Evolutionary conservation across 2,888 invertebrate species (phyloP), one percentile per base, ranked within the genome.

Genomic region (Temnothorax rugatulus): DNA sequence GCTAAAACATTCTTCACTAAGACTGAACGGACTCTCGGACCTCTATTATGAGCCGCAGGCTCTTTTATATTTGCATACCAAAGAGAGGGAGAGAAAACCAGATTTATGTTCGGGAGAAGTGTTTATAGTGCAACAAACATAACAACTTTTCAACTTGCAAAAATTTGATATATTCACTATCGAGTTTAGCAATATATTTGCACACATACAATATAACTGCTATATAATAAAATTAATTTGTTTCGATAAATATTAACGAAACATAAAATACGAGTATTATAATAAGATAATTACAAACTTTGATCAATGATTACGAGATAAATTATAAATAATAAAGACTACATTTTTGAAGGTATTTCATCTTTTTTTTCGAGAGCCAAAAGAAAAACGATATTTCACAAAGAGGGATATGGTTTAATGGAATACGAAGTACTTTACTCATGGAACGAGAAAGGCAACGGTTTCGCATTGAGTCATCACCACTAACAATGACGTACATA

Each of bases 391-490:
- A 50, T 50, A 50, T 50, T 50, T 2, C 18, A 13, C 13, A 50
- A 50, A 18, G 9, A 18, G 50, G 7, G 11, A 47, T 47, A 15
- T 15, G 47, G 4, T 47, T 0, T 34, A 34, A 5, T 34, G 11
- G 11, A 44, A 44, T 54, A 34, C 38, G 15, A 9, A 34, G 54
- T 41, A 54, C 9, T 59, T 34, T 8, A 25, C 3, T 52, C 18
- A 18, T 18, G 38, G 21, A 18, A 29, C 29, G 4, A 18, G 9
- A 34, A 34, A 25, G 7, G 34, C 4, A 83, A 44, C 11, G 47
- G 25, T 18, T 61, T 25, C 8, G 29, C 13, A 73, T 68, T 87
- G 85, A 83, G 76, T 87, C 87, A 87, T 73, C 73, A n/a, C 9
- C 4, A 15, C n/a, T 54, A 11, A 41, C 18, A n/a, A 13, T 15